phyloP scores from a whole-genome alignment of 2,797 vertebrate species.

The Orientallactaga sibirica region DNA sequence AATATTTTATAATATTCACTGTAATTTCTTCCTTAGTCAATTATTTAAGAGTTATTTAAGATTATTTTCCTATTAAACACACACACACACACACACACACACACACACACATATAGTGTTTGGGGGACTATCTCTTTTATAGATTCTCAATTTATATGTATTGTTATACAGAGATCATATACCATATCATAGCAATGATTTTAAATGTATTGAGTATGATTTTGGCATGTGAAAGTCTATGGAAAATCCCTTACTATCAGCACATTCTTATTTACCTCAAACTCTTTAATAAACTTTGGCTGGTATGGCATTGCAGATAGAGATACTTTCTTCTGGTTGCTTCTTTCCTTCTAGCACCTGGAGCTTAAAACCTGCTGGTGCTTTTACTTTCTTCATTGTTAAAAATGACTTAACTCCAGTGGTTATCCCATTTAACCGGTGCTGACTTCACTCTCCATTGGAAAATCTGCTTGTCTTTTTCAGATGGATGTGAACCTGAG shows the following conservation, averaged over 20 bases:
- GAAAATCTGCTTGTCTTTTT: too few species aligned
- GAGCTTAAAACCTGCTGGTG: not conserved
- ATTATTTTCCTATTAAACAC: not conserved
- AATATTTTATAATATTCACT: conserved; percentile 71
- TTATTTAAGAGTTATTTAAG: conserved; percentile 52
- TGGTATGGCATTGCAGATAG: not conserved
- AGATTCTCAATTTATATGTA: not conserved
- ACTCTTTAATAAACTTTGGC: not conserved
- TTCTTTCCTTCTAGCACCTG: not conserved
- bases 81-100: too few species aligned
- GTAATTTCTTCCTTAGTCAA: conserved; percentile 41
- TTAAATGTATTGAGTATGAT: not conserved
- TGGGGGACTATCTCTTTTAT: not conserved
- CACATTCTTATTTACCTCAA: not conserved
- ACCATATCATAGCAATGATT: not conserved
- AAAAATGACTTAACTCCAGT: not conserved
- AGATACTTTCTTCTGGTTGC: not conserved
- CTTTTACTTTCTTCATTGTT: not conserved
- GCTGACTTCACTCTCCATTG: too few species aligned
- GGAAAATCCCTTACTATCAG: not conserved
- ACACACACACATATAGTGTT: not conserved
- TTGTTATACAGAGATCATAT: not conserved
- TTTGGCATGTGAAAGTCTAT: not conserved
- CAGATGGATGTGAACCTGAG: too few species aligned
- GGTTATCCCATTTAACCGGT: too few species aligned